Percentiles rank a stretch among this genome's conserved stretches.
Conservation (phyloP, 2,888 invertebrate genomes). For the Zygogramma bicolorata region DNA sequence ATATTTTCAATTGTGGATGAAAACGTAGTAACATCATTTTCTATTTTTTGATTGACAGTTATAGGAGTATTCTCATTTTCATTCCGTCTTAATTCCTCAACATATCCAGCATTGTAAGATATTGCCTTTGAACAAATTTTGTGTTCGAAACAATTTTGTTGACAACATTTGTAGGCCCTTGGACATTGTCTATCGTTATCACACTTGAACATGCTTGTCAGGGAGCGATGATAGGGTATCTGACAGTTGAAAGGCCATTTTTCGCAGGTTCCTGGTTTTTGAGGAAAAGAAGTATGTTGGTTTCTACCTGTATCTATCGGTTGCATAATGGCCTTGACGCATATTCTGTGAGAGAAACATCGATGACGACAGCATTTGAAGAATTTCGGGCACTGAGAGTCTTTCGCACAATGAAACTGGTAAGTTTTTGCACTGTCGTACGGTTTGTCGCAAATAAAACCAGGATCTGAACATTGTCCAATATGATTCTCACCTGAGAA, state of each 20-base stretch:
- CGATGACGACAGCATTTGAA: conserved; percentile 38
- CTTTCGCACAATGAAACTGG: conserved; percentile 37
- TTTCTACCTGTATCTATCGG: neutral
- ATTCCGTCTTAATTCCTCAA: conserved; percentile 2
- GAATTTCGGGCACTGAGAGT: conserved; percentile 31
- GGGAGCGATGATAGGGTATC: conserved; percentile 16
- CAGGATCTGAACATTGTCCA: conserved; percentile 21
- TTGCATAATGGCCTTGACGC: conserved; percentile 13
- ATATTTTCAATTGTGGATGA: neutral
- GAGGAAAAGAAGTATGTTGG: neutral
- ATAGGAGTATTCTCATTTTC: neutral
- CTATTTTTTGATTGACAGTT: neutral
- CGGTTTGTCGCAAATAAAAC: conserved; percentile 31
- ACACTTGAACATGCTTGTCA: conserved; percentile 31
- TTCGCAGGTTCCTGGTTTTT: conserved; percentile 27
- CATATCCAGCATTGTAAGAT: neutral
- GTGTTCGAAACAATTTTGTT: conserved; percentile 36
- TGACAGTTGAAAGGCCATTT: conserved; percentile 31
- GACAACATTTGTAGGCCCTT: conserved; percentile 31
- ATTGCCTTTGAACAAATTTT: conserved; percentile 38
- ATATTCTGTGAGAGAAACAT: conserved; percentile 39
- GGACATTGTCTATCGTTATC: conserved; percentile 34
- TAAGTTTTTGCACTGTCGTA: conserved; percentile 26
- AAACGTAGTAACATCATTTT: neutral
- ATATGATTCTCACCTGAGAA: conserved; percentile 14